phyloP scores from a whole-genome alignment of 2,888 invertebrate species.

The Scrobipalpa costella region DNA sequence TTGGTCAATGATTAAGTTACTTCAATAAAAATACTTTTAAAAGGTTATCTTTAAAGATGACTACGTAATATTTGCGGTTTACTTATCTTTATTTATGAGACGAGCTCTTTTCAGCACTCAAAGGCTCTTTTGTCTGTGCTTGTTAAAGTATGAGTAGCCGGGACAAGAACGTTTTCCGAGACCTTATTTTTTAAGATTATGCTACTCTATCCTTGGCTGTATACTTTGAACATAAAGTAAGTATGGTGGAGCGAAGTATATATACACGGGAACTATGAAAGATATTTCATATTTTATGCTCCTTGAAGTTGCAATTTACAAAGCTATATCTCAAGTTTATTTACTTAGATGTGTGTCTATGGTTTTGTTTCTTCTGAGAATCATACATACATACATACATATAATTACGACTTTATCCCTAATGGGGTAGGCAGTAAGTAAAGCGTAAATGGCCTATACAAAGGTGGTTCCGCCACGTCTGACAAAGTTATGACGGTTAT shows the following conservation, averaged over 20 bases:
- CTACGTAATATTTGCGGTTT: slow-evolving; percentile 22
- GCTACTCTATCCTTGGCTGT: background rate
- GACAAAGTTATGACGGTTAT: too few relatives aligned
- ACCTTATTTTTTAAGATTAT: background rate
- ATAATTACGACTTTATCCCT: too few relatives aligned
- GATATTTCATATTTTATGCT: too few relatives aligned
- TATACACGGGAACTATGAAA: too few relatives aligned
- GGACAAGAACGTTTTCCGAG: background rate
- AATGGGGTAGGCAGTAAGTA: too few relatives aligned
- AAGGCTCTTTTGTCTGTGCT: slow-evolving; percentile 4
- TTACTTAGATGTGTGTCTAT: too few relatives aligned
- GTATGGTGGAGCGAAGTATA: background rate
- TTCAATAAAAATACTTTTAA: background rate
- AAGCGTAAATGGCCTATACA: too few relatives aligned
- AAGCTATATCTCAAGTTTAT: too few relatives aligned
- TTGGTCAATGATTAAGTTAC: background rate
- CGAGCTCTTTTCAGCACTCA: background rate
- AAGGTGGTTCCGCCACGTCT: too few relatives aligned
- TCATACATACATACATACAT: too few relatives aligned
- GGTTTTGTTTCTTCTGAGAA: too few relatives aligned
- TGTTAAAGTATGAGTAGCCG: slow-evolving; percentile 1
- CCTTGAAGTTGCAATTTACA: too few relatives aligned
- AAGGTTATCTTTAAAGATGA: background rate
- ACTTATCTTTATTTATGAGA: slow-evolving; percentile 10
- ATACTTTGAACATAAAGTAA: background rate